Evolutionary conservation across 1,140 invertebrate genomes (phyloP).

Genomic region (Oncopeltus fasciatus): DNA sequence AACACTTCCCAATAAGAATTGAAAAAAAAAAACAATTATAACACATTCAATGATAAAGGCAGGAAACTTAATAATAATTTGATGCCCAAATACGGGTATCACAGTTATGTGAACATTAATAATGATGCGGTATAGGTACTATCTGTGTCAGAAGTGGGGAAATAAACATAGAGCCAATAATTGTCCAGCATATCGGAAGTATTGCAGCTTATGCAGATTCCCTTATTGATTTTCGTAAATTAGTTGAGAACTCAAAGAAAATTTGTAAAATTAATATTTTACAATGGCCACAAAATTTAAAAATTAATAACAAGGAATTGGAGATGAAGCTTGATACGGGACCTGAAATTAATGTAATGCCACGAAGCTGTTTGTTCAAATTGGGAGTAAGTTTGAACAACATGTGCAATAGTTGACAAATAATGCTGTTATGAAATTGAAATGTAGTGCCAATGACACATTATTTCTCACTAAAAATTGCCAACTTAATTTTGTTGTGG

Average conservation of each 20-base stretch:
- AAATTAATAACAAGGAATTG: background rate
- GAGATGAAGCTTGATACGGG: conserved; percentile 10
- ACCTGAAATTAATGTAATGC: conserved; percentile 5
- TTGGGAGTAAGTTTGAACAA: background rate
- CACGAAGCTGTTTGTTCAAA: background rate
- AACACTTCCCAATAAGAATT: too few species aligned
- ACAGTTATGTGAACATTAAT: background rate
- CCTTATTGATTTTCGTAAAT: background rate
- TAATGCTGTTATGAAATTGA: background rate
- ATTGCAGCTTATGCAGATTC: background rate
- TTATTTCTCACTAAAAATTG: background rate
- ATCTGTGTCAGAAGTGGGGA: background rate
- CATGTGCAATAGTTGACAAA: background rate
- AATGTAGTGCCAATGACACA: background rate
- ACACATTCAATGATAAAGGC: too few species aligned
- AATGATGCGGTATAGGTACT: background rate
- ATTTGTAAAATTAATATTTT: background rate
- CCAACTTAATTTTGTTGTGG: background rate
- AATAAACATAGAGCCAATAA: background rate
- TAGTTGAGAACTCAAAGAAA: background rate
- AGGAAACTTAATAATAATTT: background rate
- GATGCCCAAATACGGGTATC: background rate
- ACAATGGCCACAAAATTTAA: background rate
- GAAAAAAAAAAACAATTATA: too few species aligned
- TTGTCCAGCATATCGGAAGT: background rate